These are phyloP conservation scores for Mylabris phalerata DNA, from an alignment of 1,140 invertebrate species.

Conservation along the genomic window DNA sequence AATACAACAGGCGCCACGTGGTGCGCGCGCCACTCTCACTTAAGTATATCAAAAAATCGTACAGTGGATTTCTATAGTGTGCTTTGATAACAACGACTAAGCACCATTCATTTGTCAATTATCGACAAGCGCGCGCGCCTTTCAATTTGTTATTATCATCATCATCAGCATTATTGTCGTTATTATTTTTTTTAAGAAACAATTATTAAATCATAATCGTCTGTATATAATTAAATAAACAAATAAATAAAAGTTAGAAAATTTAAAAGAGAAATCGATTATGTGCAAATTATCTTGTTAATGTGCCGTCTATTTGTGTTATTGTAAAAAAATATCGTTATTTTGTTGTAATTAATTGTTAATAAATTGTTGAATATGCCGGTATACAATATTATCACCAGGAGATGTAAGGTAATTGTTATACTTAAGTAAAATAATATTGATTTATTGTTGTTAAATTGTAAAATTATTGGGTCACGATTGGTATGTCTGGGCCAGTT, in stretches of 20 bases:
- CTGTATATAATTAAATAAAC: neutral
- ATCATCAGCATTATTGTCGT: too few species aligned
- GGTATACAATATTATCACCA: constrained; percentile 49
- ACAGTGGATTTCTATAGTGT: too few species aligned
- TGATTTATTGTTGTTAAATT: neutral
- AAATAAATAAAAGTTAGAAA: neutral
- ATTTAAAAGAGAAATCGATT: neutral
- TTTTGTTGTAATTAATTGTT: neutral
- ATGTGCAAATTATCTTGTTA: neutral
- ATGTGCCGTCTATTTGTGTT: neutral
- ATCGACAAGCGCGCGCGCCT: constrained; percentile 6
- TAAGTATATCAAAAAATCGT: neutral
- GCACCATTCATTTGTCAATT: constrained; percentile 13
- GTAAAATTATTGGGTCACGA: neutral
- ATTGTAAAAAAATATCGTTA: neutral
- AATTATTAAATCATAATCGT: too few species aligned
- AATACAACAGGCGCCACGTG: constrained; percentile 2
- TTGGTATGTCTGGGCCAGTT: neutral
- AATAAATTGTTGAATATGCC: constrained; percentile 39
- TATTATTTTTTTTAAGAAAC: too few species aligned
- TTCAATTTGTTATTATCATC: constrained; percentile 3
- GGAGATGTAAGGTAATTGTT: constrained; percentile 47
- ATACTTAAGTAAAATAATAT: neutral
- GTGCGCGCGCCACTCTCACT: constrained; percentile 10
- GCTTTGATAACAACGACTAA: too few species aligned